Evolutionary conservation across 2,888 invertebrate species (phyloP), one percentile per base, ranked within the genome.

Genomic region (Agrotis puta): DNA sequence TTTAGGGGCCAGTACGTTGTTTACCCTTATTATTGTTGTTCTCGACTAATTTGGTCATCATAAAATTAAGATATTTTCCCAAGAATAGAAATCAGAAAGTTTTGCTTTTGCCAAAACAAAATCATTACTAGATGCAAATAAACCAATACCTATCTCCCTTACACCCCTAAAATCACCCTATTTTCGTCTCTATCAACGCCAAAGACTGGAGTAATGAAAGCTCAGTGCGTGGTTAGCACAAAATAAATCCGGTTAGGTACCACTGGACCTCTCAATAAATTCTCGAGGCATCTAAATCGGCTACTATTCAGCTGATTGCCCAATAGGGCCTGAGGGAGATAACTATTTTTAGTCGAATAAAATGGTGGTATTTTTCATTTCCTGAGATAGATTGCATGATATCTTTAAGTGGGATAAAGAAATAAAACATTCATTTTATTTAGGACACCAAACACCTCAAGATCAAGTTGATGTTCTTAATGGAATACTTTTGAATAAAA

Each of bases 211-310:
- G 54, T 86, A 84, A 84, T 87, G 85, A 80, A 86, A 85, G 82
- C 80, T 86, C 87, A 83, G 82, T 81, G 88, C 90, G 77, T 81
- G 79, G 87, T 88, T 85, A 88, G 90, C 90, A 88, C 85, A 89
- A 91, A 90, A 88, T 90, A 91, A 91, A 90, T 90, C 89, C 84
- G 74, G 87, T 90, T 90, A 88, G 89, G 84, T 84, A 84, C 87
- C 81, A 85, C 67, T 81, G 83, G 78, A 72, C 81, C 74, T 81
- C 85, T 88, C 89, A 87, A 90, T 90, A 91, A 91, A 92, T 90
- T 90, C 89, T 86, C 87, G 69, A 81, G 82, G 87, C 89, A 86
- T 86, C 89, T 87, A 89, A 90, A 91, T 90, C 89, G 89, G 70
- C 87, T 84, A 81, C 87, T 86, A 82, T 81, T 82, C 83, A 86